Evolutionary conservation across 2,888 invertebrate species (phyloP).

Genomic region (Pyrochroa serraticornis): DNA sequence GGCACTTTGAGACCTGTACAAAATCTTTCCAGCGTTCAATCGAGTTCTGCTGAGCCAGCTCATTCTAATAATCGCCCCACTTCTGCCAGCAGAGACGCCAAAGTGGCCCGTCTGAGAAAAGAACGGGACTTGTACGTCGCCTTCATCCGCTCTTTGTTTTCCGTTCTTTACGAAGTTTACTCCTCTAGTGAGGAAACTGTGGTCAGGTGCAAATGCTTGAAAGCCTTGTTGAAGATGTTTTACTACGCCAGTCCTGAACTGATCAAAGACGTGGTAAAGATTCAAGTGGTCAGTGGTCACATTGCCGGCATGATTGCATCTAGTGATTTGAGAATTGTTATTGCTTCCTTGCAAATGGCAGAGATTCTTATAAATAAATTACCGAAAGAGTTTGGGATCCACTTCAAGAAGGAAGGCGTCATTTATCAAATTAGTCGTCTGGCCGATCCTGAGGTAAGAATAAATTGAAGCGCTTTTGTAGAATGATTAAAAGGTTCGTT

Average conservation of each 20-base stretch:
- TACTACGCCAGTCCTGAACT: conserved; percentile 91
- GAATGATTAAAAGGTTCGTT: not conserved
- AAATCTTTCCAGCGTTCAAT: conserved; percentile 66
- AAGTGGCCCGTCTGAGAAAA: conserved; percentile 72
- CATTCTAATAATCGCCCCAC: conserved; percentile 46
- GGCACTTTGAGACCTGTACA: conserved; percentile 83
- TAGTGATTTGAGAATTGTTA: conserved; percentile 93
- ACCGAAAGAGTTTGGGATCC: conserved; percentile 92
- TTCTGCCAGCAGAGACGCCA: conserved; percentile 64
- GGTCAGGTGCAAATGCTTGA: conserved; percentile 94
- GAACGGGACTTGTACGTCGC: conserved; percentile 73
- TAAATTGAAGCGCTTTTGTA: not conserved
- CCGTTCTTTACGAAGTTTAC: conserved; percentile 97
- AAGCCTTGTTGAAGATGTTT: conserved; percentile 94
- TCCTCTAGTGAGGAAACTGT: conserved; percentile 97
- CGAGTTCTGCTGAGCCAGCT: conserved; percentile 42
- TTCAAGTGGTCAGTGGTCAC: conserved; percentile 89
- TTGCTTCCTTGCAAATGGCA: conserved; percentile 95
- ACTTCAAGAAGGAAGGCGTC: conserved; percentile 97
- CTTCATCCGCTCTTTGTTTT: conserved; percentile 79
- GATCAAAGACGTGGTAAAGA: conserved; percentile 75
- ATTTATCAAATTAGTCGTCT: conserved; percentile 82
- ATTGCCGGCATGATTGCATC: conserved; percentile 99
- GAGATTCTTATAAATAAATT: conserved; percentile 96
- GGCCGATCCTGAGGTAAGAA: conserved; percentile 68